Evolutionary conservation across 2,797 vertebrate species (phyloP), one percentile per base, ranked within the genome.

Genomic region (Simalia tracyae): DNA sequence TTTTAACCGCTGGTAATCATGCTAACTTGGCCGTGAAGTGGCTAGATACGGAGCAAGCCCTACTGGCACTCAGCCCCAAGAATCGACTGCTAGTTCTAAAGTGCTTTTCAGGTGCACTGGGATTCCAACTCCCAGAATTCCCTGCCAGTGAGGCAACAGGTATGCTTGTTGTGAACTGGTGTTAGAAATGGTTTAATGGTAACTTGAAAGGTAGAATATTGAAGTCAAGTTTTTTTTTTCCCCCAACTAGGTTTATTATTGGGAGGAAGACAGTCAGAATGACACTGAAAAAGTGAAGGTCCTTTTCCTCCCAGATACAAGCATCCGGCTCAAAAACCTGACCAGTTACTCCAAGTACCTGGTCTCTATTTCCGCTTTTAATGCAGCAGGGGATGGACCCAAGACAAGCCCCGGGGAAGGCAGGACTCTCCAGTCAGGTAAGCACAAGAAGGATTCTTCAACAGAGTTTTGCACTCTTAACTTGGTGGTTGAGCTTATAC

Each of bases 291-390:
- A 98, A 91, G 97, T 98, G 96, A 98, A 98, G 94, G 98, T 99
- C 60, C 98, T 99, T 26, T 99, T 99, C 94, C 98, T 99, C 2
- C 99, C 99, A 0, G 98, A 99, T 95, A 99, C 98, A 0, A 93
- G 84, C 0, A 95, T 99, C 92, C 97, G 97, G 24, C 98, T 99
- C 76, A 98, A 98, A 96, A 99, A 99, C 97, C 97, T 99, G 95
- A 99, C 98, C 94, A 98, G 99, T 96, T 99, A 99, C 97, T 98
- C 98, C 0, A 96, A 97, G 57, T 99, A 99, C 96, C 96, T 98
- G 97, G 97, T 98, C 92, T 98, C 98, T 85, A 97, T 99, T 92
- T 98, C 98, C 0, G 99, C 99, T 36, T 99, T 99, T 97, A 99
- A 99, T 26, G 98, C 98, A 0, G 99, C 99, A 0, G 99, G 99